phyloP scores from a whole-genome alignment of 2,888 invertebrate species.

The Polylopha cassiicola region DNA sequence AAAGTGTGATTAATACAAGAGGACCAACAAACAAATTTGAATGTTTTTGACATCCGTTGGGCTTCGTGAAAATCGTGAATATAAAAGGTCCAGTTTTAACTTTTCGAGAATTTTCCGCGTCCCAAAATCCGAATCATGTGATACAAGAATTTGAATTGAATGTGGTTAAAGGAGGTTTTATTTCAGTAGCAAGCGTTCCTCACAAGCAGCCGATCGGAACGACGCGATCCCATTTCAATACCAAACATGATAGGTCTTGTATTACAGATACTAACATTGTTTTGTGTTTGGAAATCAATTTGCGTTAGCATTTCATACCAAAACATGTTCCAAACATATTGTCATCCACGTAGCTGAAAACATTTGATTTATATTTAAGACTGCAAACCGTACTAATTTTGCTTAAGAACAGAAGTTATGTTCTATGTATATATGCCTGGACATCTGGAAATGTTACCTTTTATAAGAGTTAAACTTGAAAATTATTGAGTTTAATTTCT shows the following conservation, averaged over 20 bases:
- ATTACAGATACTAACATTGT: conserved; percentile 39
- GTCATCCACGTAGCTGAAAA: too few species aligned
- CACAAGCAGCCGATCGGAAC: conserved; percentile 40
- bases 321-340: too few species aligned
- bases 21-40: not conserved
- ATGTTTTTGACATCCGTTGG: conserved; percentile 15
- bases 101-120: conserved; percentile 48
- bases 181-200: conserved; percentile 31
- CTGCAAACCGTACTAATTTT: too few species aligned
- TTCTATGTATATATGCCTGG: too few species aligned
- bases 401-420: too few species aligned
- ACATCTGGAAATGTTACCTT: too few species aligned
- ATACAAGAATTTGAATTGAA: conserved; percentile 19
- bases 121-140: conserved; percentile 39
- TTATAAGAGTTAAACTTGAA: too few species aligned
- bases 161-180: conserved; percentile 17
- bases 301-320: too few species aligned
- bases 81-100: too few species aligned
- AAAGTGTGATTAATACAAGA: too few species aligned
- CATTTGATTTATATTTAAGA: too few species aligned
- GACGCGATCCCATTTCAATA: conserved; percentile 45
- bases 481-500: conserved; percentile 43
- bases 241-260: conserved; percentile 46
- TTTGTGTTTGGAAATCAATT: conserved; percentile 36
- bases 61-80: conserved; percentile 33